Evolutionary conservation across 2,888 invertebrate genomes (phyloP), one percentile per base, ranked within the genome.

Genomic region (Lasiommata megera): DNA sequence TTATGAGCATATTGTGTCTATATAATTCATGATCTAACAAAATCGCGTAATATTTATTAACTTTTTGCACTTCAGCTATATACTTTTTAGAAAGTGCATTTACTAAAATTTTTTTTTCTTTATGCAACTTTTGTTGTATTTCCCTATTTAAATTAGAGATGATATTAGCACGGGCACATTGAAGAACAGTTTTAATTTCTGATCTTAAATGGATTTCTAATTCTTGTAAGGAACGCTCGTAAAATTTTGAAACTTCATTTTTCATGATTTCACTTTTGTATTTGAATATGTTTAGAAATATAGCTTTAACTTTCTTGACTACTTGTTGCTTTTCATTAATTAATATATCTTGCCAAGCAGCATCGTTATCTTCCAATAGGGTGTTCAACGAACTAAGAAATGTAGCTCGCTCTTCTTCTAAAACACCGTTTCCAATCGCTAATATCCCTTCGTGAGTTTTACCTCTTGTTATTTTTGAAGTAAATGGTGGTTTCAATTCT

Each of bases 381-480:
- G 60, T 59, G 28, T 62, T 67, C 8, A 89, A 54, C 23, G 67
- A 64, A 34, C 67, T 69, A 14, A 75, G 55, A 68, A 86, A 86
- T 31, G 65, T 69, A 1, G 58, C 68, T 18, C 75, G 70, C 64
- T 88, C 84, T 40, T 60, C 69, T 62, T 74, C 67, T 31, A 88
- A 66, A 7, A 87, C 67, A 50, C 64, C 66, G 66, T 86, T 72
- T 1, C 88, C 90, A 53, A 89, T 89, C 11, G 67, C 65, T 41
- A 88, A 70, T 60, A 90, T 86, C 37, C 90, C 89, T 73, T 82
- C 72, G 62, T 90, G 89, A 34, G 89, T 80, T 62, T 70, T 79
- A 1, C 84, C 87, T 72, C 87, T 79, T 12, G 80, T 82, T 55
- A 87, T 83, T 77, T 85, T 89, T 0, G 89, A 88, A 12, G 90